Evolutionary conservation across 2,113 vertebrate genomes (phyloP).

Genomic region (Ia io): DNA sequence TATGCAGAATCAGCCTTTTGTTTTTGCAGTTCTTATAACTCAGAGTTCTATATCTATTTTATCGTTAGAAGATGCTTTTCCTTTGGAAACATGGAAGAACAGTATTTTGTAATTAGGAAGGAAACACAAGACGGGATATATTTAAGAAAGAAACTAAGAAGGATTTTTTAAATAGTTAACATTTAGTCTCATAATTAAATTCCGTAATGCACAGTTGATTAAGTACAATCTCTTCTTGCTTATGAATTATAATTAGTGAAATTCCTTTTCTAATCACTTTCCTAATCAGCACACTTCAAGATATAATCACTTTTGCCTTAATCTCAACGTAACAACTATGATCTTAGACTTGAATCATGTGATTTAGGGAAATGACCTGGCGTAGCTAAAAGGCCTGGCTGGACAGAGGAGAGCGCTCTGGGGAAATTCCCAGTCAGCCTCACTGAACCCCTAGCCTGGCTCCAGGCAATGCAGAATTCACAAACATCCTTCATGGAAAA

Average conservation of each 20-base stretch:
- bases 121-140: background rate
- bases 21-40: background rate
- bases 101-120: background rate
- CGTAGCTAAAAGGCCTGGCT: background rate
- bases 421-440: conserved; percentile 39
- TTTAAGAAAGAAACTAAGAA: background rate
- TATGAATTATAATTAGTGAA: conserved; percentile 46
- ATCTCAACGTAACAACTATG: conserved; percentile 12
- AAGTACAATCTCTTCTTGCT: conserved; percentile 3
- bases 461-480: background rate
- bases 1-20: background rate
- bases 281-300: conserved; percentile 28
- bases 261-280: conserved; percentile 43
- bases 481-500: conserved; percentile 11
- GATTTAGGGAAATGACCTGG: background rate
- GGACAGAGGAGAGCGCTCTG: background rate
- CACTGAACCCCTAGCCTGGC: background rate
- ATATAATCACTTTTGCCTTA: conserved; percentile 7
- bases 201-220: background rate
- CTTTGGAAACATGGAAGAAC: conserved; percentile 2
- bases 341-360: background rate
- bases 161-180: background rate
- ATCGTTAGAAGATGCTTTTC: background rate
- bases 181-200: conserved; percentile 38
- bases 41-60: background rate